Base-by-base conservation (phyloP, 2,113 vertebrate genomes). In the Psammodynastes pulverulentus region DNA sequence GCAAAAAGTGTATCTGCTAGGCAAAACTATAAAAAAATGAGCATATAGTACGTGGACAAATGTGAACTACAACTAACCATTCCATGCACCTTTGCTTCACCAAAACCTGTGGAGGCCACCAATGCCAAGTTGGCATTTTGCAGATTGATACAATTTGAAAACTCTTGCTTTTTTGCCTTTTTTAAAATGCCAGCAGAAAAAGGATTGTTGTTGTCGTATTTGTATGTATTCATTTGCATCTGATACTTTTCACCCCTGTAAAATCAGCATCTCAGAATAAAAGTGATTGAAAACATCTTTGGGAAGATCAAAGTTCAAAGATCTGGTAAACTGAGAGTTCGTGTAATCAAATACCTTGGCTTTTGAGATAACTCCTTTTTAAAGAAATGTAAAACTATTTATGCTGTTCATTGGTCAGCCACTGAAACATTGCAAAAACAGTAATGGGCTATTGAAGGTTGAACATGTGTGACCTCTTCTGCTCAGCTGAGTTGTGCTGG, bases 381-480 rank as follows among this genome's bases (percentile, higher is more conserved):
- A 85, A 67, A 39, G 45, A 89, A 86, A 89, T 62, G 24, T 84
- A 23, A 39, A 39, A 46, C 58, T 39, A 10, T 21, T 51, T 15
- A 24, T 67, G 29, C 67, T 26, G 23, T 4, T 89, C 58, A 79
- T 34, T 62, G 88, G 53, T n/a, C 23, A 62, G n/a, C 15, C 21
- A 48, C 24, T 19, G 52, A 91, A 87, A 91, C 46, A 87, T 21
- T 15, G 3, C 24, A 52, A 24, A 89, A 89, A 92, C 43, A 85
- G 72, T 88, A 89, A 62, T 52, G 72, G 91, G 53, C 91, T 85
- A 85, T 92, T 92, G 91, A 51, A 62, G 45, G 12, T 49, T 62
- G 88, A 45, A 92, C 54, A 85, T 62, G 72, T 52, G n/a, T 89
- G 88, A 86, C 79, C 54, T 58, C 46, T 86, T 86, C 88, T 86